Percentiles rank a stretch among this genome's conserved stretches.
phyloP scores from a whole-genome alignment of 2,797 vertebrate genomes.

The Picus viridis region DNA sequence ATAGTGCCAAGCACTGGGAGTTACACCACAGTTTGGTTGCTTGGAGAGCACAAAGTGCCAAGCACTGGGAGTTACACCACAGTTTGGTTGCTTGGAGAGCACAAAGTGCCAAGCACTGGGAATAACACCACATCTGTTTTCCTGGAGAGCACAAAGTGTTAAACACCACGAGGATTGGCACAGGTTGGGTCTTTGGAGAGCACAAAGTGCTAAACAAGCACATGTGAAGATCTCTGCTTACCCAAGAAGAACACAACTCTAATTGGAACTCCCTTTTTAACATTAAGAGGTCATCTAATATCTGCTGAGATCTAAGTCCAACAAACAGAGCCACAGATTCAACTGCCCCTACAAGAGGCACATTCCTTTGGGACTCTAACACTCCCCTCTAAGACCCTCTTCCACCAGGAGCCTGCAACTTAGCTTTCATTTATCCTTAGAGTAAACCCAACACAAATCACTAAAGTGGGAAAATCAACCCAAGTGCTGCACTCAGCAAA shows the following conservation, averaged over 20 bases:
- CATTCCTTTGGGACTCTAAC: not conserved
- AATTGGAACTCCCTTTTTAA: not conserved
- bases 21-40: no score
- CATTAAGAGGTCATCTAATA: not conserved
- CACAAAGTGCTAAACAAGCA: not conserved
- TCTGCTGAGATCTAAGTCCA: not conserved
- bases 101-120: no score
- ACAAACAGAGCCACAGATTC: rapidly evolving
- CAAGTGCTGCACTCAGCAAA: no score
- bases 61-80: no score
- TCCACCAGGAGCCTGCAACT: rapidly evolving
- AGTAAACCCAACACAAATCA: not conserved
- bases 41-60: no score
- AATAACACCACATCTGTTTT: no score
- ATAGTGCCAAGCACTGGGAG: not conserved
- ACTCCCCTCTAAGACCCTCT: rapidly evolving
- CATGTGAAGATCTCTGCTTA: not conserved
- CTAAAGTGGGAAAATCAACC: no score
- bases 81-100: no score
- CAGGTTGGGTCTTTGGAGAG: not conserved
- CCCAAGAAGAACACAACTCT: not conserved
- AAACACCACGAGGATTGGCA: no score
- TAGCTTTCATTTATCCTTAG: rapidly evolving
- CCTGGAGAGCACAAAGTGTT: no score
- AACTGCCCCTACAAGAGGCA: not conserved